Conservation (phyloP, 1,140 invertebrate species). For the Oryzaephilus surinamensis region DNA sequence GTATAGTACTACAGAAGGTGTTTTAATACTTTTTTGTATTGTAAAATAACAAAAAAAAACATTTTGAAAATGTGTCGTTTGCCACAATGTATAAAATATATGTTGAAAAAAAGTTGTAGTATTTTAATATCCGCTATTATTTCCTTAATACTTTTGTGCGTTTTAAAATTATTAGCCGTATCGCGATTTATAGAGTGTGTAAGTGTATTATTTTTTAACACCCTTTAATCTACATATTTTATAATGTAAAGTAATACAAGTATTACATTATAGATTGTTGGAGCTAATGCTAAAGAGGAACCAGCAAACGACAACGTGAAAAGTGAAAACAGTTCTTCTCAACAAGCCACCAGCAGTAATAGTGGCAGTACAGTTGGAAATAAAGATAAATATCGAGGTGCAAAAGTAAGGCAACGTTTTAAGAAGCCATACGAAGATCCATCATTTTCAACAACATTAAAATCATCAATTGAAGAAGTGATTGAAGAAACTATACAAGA, state of each 20-base stretch:
- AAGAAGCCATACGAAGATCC: conserved; percentile 12
- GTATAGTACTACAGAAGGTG: no score
- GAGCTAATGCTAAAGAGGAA: conserved; percentile 3
- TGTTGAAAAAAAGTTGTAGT: no score
- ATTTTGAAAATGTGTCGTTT: no score
- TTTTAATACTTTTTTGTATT: no score
- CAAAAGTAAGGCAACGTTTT: conserved; percentile 15
- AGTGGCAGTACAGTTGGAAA: conserved; percentile 16
- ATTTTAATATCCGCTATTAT: no score
- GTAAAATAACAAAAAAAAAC: no score
- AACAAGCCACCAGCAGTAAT: conserved; percentile 19
- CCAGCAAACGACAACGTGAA: conserved; percentile 4
- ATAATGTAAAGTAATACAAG: no score
- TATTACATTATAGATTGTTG: no score
- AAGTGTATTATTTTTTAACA: conserved; percentile 9
- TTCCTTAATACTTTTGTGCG: conserved; percentile 2
- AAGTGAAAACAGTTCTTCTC: conserved; percentile 2
- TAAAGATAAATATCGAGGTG: conserved; percentile 22
- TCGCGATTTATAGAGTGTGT: conserved; percentile 13
- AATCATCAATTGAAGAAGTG: conserved; percentile 21
- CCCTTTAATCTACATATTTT: no score
- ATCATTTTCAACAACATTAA: conserved; percentile 19
- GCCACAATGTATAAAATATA: no score
- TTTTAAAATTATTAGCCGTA: conserved; percentile 12
- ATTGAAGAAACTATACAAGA: conserved; percentile 24